These are phyloP conservation scores for Aphelenchoides avenae DNA, from an alignment of 1,140 invertebrate species.

Conservation along the genomic window DNA sequence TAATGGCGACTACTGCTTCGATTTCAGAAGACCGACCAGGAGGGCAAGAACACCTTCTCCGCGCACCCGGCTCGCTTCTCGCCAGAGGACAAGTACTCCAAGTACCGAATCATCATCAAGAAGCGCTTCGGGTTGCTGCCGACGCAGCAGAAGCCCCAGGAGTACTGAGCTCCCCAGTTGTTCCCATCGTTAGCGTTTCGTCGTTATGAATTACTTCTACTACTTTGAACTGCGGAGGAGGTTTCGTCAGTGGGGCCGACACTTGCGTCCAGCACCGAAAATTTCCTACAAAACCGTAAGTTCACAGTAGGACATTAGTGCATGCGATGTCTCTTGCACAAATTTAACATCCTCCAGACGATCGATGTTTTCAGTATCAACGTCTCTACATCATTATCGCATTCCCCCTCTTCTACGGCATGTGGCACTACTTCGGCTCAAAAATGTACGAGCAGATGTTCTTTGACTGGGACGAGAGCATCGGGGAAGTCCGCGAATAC, in stretches of 20 bases:
- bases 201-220: background rate
- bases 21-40: constrained; percentile 70
- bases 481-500: constrained; percentile 21
- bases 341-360: no score
- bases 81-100: constrained; percentile 88
- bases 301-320: no score
- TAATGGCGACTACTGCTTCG: background rate
- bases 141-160: constrained; percentile 58
- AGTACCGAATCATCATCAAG: constrained; percentile 81
- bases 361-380: constrained; percentile 45
- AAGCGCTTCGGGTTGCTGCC: constrained; percentile 79
- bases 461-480: constrained; percentile 32
- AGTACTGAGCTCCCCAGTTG: constrained; percentile 10
- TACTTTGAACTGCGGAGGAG: constrained; percentile 12
- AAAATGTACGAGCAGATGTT: constrained; percentile 38
- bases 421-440: constrained; percentile 39
- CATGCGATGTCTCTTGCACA: no score
- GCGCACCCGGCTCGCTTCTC: constrained; percentile 91
- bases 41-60: constrained; percentile 74
- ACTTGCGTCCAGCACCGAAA: no score
- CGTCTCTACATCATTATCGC: constrained; percentile 32
- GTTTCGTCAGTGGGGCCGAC: constrained; percentile 4
- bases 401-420: constrained; percentile 44
- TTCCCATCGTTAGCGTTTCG: background rate
- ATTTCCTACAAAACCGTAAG: no score